Base-by-base conservation (phyloP, 2,797 vertebrate species). In the Arctocebus calabarensis region DNA sequence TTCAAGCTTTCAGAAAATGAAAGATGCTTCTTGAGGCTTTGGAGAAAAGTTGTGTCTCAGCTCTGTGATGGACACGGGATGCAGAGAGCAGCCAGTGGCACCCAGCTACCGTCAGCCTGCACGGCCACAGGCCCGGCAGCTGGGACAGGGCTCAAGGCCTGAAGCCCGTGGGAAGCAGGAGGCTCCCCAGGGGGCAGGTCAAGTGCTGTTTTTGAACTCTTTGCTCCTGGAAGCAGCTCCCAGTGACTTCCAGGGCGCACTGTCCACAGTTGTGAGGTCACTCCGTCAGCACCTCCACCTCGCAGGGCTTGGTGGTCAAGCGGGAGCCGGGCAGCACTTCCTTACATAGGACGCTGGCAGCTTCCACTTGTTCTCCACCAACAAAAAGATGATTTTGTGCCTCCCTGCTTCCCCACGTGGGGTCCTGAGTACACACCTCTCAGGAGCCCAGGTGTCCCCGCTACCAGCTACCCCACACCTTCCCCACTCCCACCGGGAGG, bases 241-340 rank as follows among this genome's bases (percentile, higher is more conserved):
- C 75, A 81, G 77, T 84, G 86, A 96, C 92, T 74, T 95, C 81
- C 45, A 57, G 97, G 97, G 88, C 0, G 1, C 48, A 90, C 97
- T 96, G 94, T 97, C 96, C 95, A 97, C 96, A 97, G 94, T 97
- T 97, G 97, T 96, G 97, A 98, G 97, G 97, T 97, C 97, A 98
- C 97, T 94, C 96, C 97, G 96, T 96, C 85, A 97, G 96, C 98
- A 95, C 97, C 94, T 95, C 93, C 96, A 97, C 92, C 97, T 96
- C 94, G 81, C 43, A 92, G 84, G 91, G 93, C 94, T 61, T 59
- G 23, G 64, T 4, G 32, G 43, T 40, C 48, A 16, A 52, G 48
- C 48, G 16, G 14, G 32, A 61, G 12, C 10, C 61, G 48, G 71
- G 43, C 3, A 29, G 0, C 0, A 4, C 40, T 40, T 70, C 34